A percentile compares a stretch with the other conserved stretches of the same genome.
These are phyloP conservation scores for Clunio marinus DNA, from an alignment of 2,888 invertebrate species.

Conservation along the genomic window DNA sequence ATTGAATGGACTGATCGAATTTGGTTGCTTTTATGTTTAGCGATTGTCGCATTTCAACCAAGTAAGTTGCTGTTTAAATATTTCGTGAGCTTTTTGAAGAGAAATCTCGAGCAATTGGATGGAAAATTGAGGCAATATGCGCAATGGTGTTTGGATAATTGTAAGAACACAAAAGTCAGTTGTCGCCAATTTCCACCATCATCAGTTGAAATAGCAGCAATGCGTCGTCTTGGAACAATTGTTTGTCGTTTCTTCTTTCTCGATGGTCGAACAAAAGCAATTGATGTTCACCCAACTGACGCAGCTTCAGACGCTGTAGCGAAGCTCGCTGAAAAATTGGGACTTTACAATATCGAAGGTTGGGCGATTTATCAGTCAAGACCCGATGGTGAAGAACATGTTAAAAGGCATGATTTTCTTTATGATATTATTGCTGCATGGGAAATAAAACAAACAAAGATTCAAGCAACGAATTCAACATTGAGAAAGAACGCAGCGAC, in stretches of 20 bases:
- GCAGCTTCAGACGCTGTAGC: constrained; percentile 87
- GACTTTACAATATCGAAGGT: constrained; percentile 77
- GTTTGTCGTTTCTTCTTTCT: constrained; percentile 92
- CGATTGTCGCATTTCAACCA: constrained; percentile 89
- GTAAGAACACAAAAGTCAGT: constrained; percentile 77
- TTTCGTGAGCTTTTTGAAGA: constrained; percentile 69
- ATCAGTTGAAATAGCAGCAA: constrained; percentile 88
- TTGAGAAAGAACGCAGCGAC: constrained; percentile 62
- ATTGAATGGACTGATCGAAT: constrained; percentile 77
- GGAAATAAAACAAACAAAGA: constrained; percentile 72
- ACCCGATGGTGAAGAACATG: constrained; percentile 83
- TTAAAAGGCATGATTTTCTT: constrained; percentile 83
- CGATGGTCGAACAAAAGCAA: constrained; percentile 91
- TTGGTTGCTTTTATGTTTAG: constrained; percentile 84
- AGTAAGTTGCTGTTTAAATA: constrained; percentile 53
- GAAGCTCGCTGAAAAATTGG: constrained; percentile 82
- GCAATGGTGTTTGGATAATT: constrained; percentile 91
- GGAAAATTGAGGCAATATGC: constrained; percentile 77
- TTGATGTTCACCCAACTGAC: constrained; percentile 91
- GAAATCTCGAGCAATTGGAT: constrained; percentile 60
- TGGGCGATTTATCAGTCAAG: constrained; percentile 93
- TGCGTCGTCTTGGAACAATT: constrained; percentile 84
- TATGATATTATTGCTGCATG: constrained; percentile 93
- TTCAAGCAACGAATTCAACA: constrained; percentile 53
- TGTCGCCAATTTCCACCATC: constrained; percentile 82